These are phyloP conservation scores for Ellobius talpinus DNA, from an alignment of 2,113 vertebrate species.

Conservation along the genomic window DNA sequence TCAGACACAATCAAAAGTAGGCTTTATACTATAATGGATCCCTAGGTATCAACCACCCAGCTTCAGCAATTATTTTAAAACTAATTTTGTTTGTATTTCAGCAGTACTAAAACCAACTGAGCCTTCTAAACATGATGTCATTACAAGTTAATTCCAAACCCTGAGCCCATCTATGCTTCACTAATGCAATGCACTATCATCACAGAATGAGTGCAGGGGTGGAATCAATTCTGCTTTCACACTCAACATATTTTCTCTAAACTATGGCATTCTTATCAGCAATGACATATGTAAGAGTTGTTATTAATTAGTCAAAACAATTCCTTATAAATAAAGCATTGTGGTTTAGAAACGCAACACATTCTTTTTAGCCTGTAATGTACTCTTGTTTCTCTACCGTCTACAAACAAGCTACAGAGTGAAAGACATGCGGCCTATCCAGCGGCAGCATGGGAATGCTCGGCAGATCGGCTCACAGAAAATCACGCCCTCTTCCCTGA, in stretches of 20 bases:
- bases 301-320: conserved; percentile 40
- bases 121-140: background rate
- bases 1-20: conserved; percentile 25
- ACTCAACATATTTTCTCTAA: conserved; percentile 50
- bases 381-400: background rate
- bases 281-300: background rate
- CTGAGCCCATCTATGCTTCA: background rate
- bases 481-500: background rate
- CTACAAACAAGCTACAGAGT: background rate
- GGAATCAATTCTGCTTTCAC: background rate
- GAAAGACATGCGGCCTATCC: background rate
- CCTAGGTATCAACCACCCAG: background rate
- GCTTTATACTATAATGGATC: background rate
- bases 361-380: background rate
- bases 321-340: conserved; percentile 44
- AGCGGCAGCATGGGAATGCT: background rate
- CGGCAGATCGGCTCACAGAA: background rate
- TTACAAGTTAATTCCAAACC: conserved; percentile 10
- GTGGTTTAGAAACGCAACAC: background rate
- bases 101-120: background rate
- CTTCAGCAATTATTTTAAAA: conserved; percentile 23
- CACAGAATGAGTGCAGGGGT: background rate
- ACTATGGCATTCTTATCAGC: conserved; percentile 13
- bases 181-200: background rate
- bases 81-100: conserved; percentile 32